Evolutionary conservation across 2,888 invertebrate genomes (phyloP), one percentile per base, ranked within the genome.

Genomic region (Sceliomorpha sp.): DNA sequence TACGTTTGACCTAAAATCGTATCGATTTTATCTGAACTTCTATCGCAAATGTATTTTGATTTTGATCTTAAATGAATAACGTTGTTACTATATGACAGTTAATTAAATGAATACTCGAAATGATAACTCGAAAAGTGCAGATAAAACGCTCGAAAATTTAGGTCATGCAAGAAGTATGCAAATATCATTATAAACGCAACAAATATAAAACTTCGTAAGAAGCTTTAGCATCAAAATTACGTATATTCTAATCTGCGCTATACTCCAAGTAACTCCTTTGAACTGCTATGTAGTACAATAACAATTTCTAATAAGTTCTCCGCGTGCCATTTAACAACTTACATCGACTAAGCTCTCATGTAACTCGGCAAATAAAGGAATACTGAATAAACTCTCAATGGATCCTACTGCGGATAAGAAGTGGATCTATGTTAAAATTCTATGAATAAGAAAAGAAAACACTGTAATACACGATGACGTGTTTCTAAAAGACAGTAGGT

Each of bases 401-500:
- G 70, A 73, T 78, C 77, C 69, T 74, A 70, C 76, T 77, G 63
- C 77, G 74, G 76, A 73, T 77, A 75, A 66, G 64, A 44, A 59
- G 48, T 62, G 51, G 37, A 44, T 55, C 66, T 73, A 73, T 70
- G 45, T 70, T 68, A 69, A 58, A 50, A 32, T 73, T 74, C 76
- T 80, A 79, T 78, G 58, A 67, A 73, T 74, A 64, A 66, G 76
- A 80, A 76, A 78, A 77, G 75, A 78, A 77, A 81, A 76, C 80
- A 83, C 76, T 81, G 74, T 76, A 78, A 56, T 82, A 82, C 76
- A 84, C 77, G 85, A 81, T 78, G 84, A 82, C 73, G 76, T 78
- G 78, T 78, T 76, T 83, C 84, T 85, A 86, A 86, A 79, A 86
- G 81, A 86, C 82, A 86, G 80, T 83, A 85, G 84, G 77, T 85